Conservation (phyloP, 2,797 vertebrate species). For the Podarcis lilfordi region DNA sequence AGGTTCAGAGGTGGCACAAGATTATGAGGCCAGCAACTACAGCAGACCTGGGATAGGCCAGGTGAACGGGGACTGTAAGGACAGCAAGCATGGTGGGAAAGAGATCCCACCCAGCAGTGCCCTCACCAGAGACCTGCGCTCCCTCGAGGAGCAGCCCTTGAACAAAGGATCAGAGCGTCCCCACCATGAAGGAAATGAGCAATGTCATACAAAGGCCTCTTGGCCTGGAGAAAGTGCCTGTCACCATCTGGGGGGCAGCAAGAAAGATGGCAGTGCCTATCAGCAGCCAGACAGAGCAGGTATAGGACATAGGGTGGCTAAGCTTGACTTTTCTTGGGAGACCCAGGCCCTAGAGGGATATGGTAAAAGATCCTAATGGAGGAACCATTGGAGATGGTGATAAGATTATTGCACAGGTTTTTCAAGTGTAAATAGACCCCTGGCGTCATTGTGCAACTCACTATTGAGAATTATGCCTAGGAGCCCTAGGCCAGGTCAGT, state of each 20-base stretch:
- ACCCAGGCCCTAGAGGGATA: not conserved
- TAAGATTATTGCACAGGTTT: not conserved
- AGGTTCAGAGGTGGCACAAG: slow-evolving; percentile 68
- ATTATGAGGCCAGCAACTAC: slow-evolving; percentile 31
- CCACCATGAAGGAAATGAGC: slow-evolving; percentile 23
- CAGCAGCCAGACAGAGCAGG: slow-evolving; percentile 49
- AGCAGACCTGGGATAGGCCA: slow-evolving; percentile 61
- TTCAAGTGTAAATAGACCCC: no score
- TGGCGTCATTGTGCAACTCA: not conserved
- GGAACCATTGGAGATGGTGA: not conserved
- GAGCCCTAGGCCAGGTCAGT: not conserved
- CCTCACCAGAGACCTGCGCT: slow-evolving; percentile 40
- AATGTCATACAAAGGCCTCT: slow-evolving; percentile 31
- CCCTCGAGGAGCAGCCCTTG: slow-evolving; percentile 28
- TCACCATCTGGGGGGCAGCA: slow-evolving; percentile 61
- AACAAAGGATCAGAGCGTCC: slow-evolving; percentile 22
- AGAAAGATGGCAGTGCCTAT: slow-evolving; percentile 58
- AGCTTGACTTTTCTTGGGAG: not conserved
- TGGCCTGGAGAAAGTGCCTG: slow-evolving; percentile 46
- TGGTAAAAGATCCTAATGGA: not conserved
- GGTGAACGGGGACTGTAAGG: slow-evolving; percentile 70
- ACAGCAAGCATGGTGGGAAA: slow-evolving; percentile 50
- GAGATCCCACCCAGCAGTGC: slow-evolving; percentile 64
- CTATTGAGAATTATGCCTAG: not conserved
- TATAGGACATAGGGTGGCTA: not conserved